A percentile compares a stretch with the other conserved stretches of the same genome.
phyloP scores from a whole-genome alignment of 1,140 invertebrate species.

The Conus ventricosus region DNA sequence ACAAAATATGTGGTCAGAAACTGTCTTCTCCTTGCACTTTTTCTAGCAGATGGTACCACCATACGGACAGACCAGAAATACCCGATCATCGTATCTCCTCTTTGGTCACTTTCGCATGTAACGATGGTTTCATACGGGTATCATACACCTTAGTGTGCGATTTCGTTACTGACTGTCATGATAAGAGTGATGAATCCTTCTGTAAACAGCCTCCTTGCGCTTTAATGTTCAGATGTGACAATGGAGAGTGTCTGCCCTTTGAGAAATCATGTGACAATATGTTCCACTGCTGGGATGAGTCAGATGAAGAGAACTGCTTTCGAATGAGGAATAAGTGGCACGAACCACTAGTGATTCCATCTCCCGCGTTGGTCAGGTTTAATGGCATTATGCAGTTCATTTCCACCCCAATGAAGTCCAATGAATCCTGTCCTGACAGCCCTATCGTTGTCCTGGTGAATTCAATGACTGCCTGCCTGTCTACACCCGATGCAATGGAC shows the following conservation, averaged over 20 bases:
- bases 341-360: too few species aligned
- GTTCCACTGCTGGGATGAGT: not conserved
- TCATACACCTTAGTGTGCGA: conserved; percentile 8
- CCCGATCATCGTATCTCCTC: too few species aligned
- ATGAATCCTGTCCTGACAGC: too few species aligned
- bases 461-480: conserved; percentile 23
- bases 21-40: too few species aligned
- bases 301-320: not conserved
- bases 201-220: not conserved
- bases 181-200: not conserved
- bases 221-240: not conserved
- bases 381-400: not conserved
- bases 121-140: not conserved
- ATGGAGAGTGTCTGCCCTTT: not conserved
- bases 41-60: too few species aligned
- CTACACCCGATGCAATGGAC: conserved; percentile 37
- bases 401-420: too few species aligned
- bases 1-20: too few species aligned
- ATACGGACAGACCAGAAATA: too few species aligned
- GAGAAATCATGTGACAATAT: not conserved
- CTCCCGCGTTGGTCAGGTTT: not conserved
- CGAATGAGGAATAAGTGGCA: too few species aligned
- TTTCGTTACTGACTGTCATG: not conserved
- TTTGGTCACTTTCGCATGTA: not conserved
- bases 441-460: not conserved